Percentiles rank a stretch among this genome's conserved stretches.
Evolutionary conservation across 2,888 invertebrate species (phyloP).

Genomic region (Himalopsyche japonica): DNA sequence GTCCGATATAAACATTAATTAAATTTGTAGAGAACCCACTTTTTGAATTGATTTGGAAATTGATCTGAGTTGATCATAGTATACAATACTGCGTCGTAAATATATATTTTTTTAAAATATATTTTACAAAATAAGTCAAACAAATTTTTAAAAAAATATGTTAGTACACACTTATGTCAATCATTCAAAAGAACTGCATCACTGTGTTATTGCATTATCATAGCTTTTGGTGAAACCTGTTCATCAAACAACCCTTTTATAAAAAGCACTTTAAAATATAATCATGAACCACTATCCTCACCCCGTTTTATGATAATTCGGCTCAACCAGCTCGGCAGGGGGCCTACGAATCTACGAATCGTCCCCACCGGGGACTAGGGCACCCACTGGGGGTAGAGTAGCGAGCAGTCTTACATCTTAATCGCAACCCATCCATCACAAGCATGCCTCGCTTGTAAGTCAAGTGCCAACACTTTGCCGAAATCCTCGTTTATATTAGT

Average conservation of each 20-base stretch:
- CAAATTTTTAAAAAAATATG: too few species aligned
- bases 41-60: too few species aligned
- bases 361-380: background rate
- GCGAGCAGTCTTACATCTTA: constrained; percentile 17
- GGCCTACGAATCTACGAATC: background rate
- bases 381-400: background rate
- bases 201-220: too few species aligned
- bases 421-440: constrained; percentile 23
- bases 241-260: background rate
- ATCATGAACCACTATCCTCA: background rate
- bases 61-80: too few species aligned
- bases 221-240: background rate
- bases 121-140: too few species aligned
- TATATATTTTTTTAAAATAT: too few species aligned
- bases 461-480: constrained; percentile 17
- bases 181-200: too few species aligned
- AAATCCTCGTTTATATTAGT: background rate
- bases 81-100: too few species aligned
- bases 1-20: too few species aligned
- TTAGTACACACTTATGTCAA: too few species aligned
- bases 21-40: too few species aligned
- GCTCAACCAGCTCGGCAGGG: background rate
- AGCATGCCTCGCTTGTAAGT: background rate
- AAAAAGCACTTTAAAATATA: constrained; percentile 1
- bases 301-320: background rate